Base-by-base conservation (phyloP, 2,113 vertebrate genomes). In the Ancistrus triradiatus region DNA sequence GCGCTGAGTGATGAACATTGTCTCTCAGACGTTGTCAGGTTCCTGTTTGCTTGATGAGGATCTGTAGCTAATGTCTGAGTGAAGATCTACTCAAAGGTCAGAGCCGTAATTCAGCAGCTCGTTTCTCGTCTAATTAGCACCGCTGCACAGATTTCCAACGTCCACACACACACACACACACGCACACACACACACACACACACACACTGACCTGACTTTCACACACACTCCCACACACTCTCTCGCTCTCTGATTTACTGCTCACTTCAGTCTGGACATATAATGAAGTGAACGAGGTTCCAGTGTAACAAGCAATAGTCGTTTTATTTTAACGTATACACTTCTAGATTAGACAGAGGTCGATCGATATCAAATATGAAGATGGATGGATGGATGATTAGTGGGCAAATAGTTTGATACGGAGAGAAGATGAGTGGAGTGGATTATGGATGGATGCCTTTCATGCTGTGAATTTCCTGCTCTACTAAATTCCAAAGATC, bases 41-140 rank as follows among this genome's bases (percentile, higher is more conserved):
- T 24, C 9, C 47, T 43, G 53, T 51, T 14, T n/a, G 4, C 13
- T 69, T 65, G 44, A 64, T 59, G 18, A 28, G 50, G 28, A 61
- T 46, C 18, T 25, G 14, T 40, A 38, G 49, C 17, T 69, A 46
- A 68, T 56, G 55, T 63, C 31, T 46, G 53, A 64, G 48, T 17
- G 58, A 50, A 56, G 37, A 53, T 47, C 57, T 27, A 38, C 55
- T 27, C 19, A 69, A 73, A 78, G 70, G 76, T 78, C 70, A 58
- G 44, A 24, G 49, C 47, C 53, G 55, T 64, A 70, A 72, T 60
- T 67, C 70, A 68, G 44, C 27, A 37, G 33, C 47, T 44, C 31
- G 21, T 52, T 48, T 28, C 47, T 48, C 33, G 52, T 74, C 59
- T 55, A 77, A 69, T 74, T 74, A 72, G 46, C 19, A 10, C 38